These are phyloP conservation scores for Pseudonaja textilis DNA, from an alignment of 2,113 vertebrate genomes.

Conservation along the genomic window DNA sequence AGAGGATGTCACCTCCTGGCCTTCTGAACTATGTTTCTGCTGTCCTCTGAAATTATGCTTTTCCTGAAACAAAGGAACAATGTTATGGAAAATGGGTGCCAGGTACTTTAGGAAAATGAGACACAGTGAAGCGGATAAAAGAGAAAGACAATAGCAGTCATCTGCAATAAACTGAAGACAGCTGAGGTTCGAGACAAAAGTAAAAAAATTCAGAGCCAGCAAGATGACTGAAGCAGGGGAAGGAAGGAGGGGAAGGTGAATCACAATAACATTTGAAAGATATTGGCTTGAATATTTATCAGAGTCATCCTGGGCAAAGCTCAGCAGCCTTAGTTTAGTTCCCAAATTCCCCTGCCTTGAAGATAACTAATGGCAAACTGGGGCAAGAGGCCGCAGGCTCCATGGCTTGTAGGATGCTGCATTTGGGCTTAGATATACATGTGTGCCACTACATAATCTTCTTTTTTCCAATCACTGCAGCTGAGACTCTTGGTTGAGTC, in stretches of 20 bases:
- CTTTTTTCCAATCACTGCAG: background rate
- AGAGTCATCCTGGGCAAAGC: slow-evolving; percentile 56
- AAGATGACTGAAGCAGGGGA: slow-evolving; percentile 76
- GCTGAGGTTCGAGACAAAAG: slow-evolving; percentile 75
- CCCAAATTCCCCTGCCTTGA: slow-evolving; percentile 54
- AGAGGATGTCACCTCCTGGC: slow-evolving; percentile 76
- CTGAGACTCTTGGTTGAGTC: background rate
- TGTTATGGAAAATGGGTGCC: slow-evolving; percentile 75
- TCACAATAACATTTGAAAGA: slow-evolving; percentile 77
- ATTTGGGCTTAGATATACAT: background rate
- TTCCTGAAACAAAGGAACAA: slow-evolving; percentile 77
- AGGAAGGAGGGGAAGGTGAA: slow-evolving; percentile 78
- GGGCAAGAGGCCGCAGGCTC: slow-evolving; percentile 30
- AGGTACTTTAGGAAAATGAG: slow-evolving; percentile 79
- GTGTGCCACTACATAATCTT: background rate
- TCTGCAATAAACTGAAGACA: slow-evolving; percentile 69
- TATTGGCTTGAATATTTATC: slow-evolving; percentile 71
- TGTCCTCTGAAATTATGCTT: slow-evolving; percentile 71
- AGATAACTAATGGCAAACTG: slow-evolving; percentile 68
- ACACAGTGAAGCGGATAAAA: slow-evolving; percentile 70
- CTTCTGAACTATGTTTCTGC: slow-evolving; percentile 74
- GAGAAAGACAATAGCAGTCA: slow-evolving; percentile 71
- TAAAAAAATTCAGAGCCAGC: slow-evolving; percentile 67
- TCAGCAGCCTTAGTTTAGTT: slow-evolving; percentile 61
- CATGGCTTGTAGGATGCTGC: background rate